Percentiles rank a stretch among this genome's conserved stretches.
These are phyloP conservation scores for Stegophylla sp. DNA, from an alignment of 2,888 invertebrate genomes.

Conservation along the genomic window DNA sequence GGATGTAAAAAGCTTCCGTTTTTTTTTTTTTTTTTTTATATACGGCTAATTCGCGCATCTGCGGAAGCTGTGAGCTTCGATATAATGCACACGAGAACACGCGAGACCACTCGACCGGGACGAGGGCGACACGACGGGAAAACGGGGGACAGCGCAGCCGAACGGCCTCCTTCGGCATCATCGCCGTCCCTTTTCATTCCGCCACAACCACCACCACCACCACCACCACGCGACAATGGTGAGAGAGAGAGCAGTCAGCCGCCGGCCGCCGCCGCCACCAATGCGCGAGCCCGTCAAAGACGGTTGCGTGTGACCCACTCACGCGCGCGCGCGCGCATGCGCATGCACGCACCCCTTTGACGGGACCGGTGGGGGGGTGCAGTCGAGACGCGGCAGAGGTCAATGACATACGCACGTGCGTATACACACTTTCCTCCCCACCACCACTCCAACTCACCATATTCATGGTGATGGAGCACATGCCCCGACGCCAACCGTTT, in stretches of 20 bases:
- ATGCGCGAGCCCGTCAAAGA: constrained; percentile 50
- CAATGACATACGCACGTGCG: constrained; percentile 59
- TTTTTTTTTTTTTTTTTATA: no score
- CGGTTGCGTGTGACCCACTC: constrained; percentile 54
- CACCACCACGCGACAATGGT: background rate
- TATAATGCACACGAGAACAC: no score
- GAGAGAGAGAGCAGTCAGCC: background rate
- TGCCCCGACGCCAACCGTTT: constrained; percentile 5
- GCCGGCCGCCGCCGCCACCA: background rate
- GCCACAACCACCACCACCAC: background rate
- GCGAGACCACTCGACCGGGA: no score
- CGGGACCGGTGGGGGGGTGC: background rate
- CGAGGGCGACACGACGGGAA: no score
- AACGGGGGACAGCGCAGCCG: no score
- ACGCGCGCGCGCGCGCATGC: constrained; percentile 31
- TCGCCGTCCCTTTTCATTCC: no score
- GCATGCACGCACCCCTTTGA: background rate
- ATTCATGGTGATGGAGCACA: constrained; percentile 36
- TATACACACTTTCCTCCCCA: background rate
- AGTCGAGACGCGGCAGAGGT: constrained; percentile 34
- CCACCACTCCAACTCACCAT: background rate
- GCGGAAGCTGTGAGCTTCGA: no score
- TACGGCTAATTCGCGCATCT: no score
- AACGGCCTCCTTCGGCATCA: no score
- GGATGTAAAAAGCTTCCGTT: no score